A percentile compares a stretch with the other conserved stretches of the same genome.
Evolutionary conservation across 1,140 invertebrate species (phyloP).

Genomic region (Grapholita molesta): DNA sequence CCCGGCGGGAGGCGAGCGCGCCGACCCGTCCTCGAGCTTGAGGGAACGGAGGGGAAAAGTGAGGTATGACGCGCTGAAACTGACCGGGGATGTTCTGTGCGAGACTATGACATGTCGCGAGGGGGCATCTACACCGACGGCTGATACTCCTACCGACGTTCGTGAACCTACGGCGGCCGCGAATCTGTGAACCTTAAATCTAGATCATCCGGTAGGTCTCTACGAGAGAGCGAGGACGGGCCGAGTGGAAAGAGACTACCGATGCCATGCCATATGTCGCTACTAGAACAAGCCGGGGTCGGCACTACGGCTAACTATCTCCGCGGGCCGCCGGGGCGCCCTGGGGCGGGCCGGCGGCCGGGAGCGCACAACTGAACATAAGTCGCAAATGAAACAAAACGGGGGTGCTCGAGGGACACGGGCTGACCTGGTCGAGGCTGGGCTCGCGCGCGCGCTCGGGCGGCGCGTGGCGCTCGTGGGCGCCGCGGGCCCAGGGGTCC

Average conservation of each 20-base stretch:
- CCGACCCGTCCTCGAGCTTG: constrained; percentile 56
- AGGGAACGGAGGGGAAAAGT: constrained; percentile 49
- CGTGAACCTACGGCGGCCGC: constrained; percentile 20
- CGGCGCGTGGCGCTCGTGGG: constrained; percentile 70
- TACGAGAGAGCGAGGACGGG: too few relatives aligned
- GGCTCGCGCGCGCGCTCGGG: constrained; percentile 86
- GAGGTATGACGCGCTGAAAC: constrained; percentile 29
- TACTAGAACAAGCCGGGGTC: constrained; percentile 56
- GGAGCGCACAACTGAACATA: constrained; percentile 82
- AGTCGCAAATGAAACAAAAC: constrained; percentile 12
- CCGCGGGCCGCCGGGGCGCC: constrained; percentile 17
- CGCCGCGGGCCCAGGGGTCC: constrained; percentile 92
- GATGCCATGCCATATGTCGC: constrained; percentile 60
- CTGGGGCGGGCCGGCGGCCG: constrained; percentile 88
- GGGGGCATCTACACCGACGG: too few relatives aligned
- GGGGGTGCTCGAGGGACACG: constrained; percentile 14
- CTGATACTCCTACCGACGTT: neutral
- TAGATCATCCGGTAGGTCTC: constrained; percentile 19
- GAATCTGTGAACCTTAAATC: neutral
- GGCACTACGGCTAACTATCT: constrained; percentile 47
- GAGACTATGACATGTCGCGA: constrained; percentile 1
- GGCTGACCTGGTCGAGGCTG: constrained; percentile 91
- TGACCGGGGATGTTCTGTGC: constrained; percentile 14
- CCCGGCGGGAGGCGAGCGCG: constrained; percentile 40
- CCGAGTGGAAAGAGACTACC: constrained; percentile 48